phyloP scores from a whole-genome alignment of 30 jellyfish, hydroid and myxozoan genomes.

The Pseudorhiza aurosa region DNA sequence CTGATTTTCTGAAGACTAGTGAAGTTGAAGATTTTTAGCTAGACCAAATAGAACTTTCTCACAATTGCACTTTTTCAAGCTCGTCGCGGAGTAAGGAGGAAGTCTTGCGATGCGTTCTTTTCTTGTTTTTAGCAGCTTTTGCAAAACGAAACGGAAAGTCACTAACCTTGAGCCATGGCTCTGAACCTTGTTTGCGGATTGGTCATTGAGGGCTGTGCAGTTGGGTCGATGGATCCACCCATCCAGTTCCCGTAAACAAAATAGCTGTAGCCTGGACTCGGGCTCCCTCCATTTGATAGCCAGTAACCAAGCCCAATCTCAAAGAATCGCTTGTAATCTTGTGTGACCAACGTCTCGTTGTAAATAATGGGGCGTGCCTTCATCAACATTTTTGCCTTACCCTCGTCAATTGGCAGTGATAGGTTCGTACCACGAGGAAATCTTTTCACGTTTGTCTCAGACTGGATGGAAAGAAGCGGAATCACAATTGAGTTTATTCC shows the following conservation, averaged over 20 bases:
- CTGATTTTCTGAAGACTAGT: too few species aligned
- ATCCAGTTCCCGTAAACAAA: slow-evolving; percentile 79
- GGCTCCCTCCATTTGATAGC: slow-evolving; percentile 92
- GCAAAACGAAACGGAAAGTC: too few species aligned
- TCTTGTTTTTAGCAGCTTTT: too few species aligned
- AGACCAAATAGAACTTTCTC: too few species aligned
- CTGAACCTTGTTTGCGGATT: slow-evolving; percentile 24
- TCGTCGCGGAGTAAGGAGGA: too few species aligned
- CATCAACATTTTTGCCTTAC: slow-evolving; percentile 59
- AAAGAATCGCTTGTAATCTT: slow-evolving; percentile 74
- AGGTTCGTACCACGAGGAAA: slow-evolving; percentile 49
- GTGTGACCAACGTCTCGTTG: slow-evolving; percentile 64
- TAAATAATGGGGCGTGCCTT: slow-evolving; percentile 75
- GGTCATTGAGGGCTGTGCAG: slow-evolving; percentile 33
- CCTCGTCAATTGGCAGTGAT: slow-evolving; percentile 71
- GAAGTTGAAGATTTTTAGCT: too few species aligned
- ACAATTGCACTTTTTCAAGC: too few species aligned
- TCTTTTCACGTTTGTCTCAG: slow-evolving; percentile 8
- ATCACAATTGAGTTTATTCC: too few species aligned
- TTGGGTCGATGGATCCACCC: slow-evolving; percentile 91
- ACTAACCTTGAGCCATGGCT: slow-evolving; percentile 90
- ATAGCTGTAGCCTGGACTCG: slow-evolving; percentile 72
- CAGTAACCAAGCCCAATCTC: slow-evolving; percentile 96
- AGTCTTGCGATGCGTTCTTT: too few species aligned
- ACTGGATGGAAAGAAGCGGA: too few species aligned